Evolutionary conservation across 2,797 vertebrate genomes (phyloP).

Genomic region (Thripadectes ignobilis): DNA sequence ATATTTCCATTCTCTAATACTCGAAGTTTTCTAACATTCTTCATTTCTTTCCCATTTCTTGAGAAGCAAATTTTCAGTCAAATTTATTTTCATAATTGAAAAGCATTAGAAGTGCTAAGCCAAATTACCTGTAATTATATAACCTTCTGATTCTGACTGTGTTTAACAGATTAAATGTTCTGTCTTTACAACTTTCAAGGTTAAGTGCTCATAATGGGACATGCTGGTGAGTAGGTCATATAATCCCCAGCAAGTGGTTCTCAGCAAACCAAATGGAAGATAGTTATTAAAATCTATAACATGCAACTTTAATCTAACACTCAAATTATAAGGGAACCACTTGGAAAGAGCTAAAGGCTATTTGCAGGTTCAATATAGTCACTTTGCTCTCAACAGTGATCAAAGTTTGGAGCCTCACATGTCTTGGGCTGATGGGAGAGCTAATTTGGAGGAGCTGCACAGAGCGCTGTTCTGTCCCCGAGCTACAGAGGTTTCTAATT

Average conservation of each 20-base stretch:
- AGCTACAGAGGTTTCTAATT: neutral
- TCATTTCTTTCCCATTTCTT: neutral
- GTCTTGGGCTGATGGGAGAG: neutral
- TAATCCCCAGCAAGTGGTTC: conserved; percentile 60
- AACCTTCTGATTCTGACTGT: conserved; percentile 62
- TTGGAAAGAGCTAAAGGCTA: conserved; percentile 55
- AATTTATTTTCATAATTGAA: conserved; percentile 59
- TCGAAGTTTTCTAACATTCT: neutral
- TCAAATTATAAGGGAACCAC: conserved; percentile 57
- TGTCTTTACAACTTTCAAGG: conserved; percentile 63
- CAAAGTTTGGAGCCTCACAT: conserved; percentile 43
- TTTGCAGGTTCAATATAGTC: conserved; percentile 63
- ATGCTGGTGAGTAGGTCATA: conserved; percentile 42
- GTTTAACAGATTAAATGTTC: conserved; percentile 75
- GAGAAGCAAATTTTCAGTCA: conserved; percentile 23
- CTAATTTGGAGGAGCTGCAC: conserved; percentile 48
- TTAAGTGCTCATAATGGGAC: conserved; percentile 64
- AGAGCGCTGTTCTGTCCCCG: neutral
- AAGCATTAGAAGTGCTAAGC: conserved; percentile 43
- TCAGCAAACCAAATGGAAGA: conserved; percentile 44
- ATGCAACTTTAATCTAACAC: conserved; percentile 51
- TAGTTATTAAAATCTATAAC: conserved; percentile 63
- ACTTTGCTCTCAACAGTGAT: conserved; percentile 52
- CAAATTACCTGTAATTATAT: conserved; percentile 68
- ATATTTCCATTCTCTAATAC: neutral